Evolutionary conservation across 2,888 invertebrate species (phyloP), one percentile per base, ranked within the genome.

Genomic region (Drosophila silvestris): DNA sequence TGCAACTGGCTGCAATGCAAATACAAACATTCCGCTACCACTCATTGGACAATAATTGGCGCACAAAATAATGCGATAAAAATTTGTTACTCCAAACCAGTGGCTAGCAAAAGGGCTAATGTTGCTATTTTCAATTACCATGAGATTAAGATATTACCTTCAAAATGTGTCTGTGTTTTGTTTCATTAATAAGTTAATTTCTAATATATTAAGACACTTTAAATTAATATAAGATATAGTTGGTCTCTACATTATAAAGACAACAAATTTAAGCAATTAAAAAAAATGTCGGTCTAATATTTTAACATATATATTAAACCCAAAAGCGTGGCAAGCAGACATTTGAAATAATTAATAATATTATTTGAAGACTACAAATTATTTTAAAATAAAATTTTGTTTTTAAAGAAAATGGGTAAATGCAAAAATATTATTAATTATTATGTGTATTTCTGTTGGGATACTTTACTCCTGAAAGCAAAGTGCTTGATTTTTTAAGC

Each of bases 31-130:
- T 74, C 72, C 62, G 58, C 79, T 81, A 74, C 68, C 70, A 69
- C 79, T 79, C 71, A 72, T 76, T 77, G 64, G 60, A 70, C 81
- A 81, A 79, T 85, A 79, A 83, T 79, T 85, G 74, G 50, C 57
- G 68, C 64, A 72, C 66, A 72, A 66, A 70, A 78, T 78, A 70
- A 78, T 80, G 81, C 81, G 72, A 66, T 63, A 60, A 62, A 67
- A 60, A 59, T 66, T 51, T n/a, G 33, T 53, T 16, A 12, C 47
- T 22, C 59, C 65, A 79, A 67, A 61, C 63, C 61, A 59, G 3
- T 7, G 14, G 14, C n/a, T 32, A 28, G 26, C 37, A 14, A 6
- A 19, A 16, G 53, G 56, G 47, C 47, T 61, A 22, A 53, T 41
- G 28, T n/a, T 5, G 37, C 9, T 22, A 16, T 37, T 22, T 54